Evolutionary conservation across 2,888 invertebrate genomes (phyloP).

Genomic region (Harpalus rufipes): DNA sequence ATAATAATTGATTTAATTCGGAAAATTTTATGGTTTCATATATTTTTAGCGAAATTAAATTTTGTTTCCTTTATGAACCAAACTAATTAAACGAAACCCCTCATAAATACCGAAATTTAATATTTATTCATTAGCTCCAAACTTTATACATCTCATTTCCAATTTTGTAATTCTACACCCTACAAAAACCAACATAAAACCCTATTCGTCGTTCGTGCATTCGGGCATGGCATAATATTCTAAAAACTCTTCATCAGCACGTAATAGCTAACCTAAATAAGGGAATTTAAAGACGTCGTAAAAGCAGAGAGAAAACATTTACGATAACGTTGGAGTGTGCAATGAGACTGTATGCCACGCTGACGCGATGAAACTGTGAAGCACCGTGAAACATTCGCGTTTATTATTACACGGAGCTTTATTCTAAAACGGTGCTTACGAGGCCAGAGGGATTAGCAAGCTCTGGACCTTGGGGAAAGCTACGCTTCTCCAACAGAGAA

Average conservation of each 20-base stretch:
- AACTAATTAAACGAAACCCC: not conserved
- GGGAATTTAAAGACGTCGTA: slow-evolving; percentile 41
- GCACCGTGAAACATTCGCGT: slow-evolving; percentile 24
- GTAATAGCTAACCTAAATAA: slow-evolving; percentile 51
- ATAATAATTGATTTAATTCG: no score
- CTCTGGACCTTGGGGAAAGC: not conserved
- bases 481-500: no score
- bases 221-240: slow-evolving; percentile 31
- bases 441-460: not conserved
- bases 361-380: slow-evolving; percentile 19
- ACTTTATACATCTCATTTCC: slow-evolving; percentile 18
- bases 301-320: slow-evolving; percentile 46
- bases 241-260: slow-evolving; percentile 50
- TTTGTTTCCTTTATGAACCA: not conserved
- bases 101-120: slow-evolving; percentile 6
- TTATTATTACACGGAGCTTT: slow-evolving; percentile 41
- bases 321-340: slow-evolving; percentile 42
- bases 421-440: slow-evolving; percentile 31
- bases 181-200: slow-evolving; percentile 1
- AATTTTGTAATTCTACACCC: slow-evolving; percentile 22
- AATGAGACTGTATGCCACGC: slow-evolving; percentile 11
- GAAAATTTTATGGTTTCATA: no score
- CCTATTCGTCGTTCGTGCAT: not conserved
- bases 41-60: no score
- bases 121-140: slow-evolving; percentile 21